phyloP scores from a whole-genome alignment of 1,140 invertebrate species.

The Theocolax elegans region DNA sequence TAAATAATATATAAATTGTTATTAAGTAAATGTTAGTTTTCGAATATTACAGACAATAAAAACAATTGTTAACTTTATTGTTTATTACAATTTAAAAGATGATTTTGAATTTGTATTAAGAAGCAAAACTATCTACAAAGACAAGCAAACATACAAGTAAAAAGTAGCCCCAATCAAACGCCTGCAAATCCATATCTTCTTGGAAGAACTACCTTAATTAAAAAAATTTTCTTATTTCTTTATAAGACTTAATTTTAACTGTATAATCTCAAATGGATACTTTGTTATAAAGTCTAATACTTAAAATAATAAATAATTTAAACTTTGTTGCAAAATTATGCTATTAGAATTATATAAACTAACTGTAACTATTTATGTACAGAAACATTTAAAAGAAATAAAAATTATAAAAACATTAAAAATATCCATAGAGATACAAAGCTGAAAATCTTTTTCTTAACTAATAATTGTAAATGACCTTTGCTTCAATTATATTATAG shows the following conservation, averaged over 20 bases:
- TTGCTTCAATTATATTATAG: too few relatives aligned
- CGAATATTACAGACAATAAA: slow-evolving; percentile 19
- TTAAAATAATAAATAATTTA: too few relatives aligned
- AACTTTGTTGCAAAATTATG: too few relatives aligned
- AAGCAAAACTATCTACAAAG: slow-evolving; percentile 20
- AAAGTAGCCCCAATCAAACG: slow-evolving; percentile 18
- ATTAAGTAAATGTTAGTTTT: slow-evolving; percentile 6
- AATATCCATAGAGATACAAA: too few relatives aligned
- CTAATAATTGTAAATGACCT: too few relatives aligned
- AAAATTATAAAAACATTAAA: too few relatives aligned
- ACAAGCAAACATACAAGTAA: slow-evolving; percentile 20
- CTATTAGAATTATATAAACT: too few relatives aligned
- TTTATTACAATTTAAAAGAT: slow-evolving; percentile 1
- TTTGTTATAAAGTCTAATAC: too few relatives aligned
- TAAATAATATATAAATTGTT: background rate
- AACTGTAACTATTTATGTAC: too few relatives aligned
- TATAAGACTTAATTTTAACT: slow-evolving; percentile 9
- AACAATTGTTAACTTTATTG: slow-evolving; percentile 7
- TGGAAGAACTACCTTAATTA: slow-evolving; percentile 28
- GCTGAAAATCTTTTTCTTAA: too few relatives aligned
- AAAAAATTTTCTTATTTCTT: slow-evolving; percentile 23
- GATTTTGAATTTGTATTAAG: background rate
- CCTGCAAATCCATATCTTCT: slow-evolving; percentile 27
- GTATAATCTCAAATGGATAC: too few relatives aligned
- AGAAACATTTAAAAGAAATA: too few relatives aligned